Conservation (phyloP, 2,113 vertebrate species). For the Amphiprion percula region DNA sequence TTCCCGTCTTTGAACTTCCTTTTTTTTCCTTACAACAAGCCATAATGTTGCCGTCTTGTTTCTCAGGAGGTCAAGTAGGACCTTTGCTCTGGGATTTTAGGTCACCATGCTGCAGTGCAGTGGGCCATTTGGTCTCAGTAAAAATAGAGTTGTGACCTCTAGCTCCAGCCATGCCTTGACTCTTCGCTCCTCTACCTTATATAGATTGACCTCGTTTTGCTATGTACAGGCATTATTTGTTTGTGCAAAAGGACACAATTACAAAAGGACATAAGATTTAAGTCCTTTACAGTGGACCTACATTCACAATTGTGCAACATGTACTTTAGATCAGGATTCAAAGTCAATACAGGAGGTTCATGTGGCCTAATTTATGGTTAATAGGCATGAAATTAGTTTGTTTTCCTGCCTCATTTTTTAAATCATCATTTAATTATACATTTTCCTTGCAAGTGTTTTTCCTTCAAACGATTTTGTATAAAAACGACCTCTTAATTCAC, state of each 20-base stretch:
- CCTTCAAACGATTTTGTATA: not conserved
- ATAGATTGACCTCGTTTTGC: not conserved
- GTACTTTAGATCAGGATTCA: not conserved
- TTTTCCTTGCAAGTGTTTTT: too few species aligned
- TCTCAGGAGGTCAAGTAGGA: conserved; percentile 20
- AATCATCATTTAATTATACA: not conserved
- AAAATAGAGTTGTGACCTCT: conserved; percentile 20
- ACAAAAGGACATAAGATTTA: too few species aligned
- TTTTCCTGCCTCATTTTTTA: not conserved
- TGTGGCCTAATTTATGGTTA: not conserved
- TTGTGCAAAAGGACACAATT: not conserved
- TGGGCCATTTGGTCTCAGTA: not conserved
- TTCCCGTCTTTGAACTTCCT: not conserved
- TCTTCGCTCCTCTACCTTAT: not conserved
- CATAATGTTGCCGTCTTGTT: not conserved
- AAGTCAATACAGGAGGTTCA: not conserved
- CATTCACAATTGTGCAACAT: not conserved
- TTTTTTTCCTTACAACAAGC: too few species aligned
- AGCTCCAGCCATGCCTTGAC: not conserved
- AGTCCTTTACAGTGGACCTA: not conserved
- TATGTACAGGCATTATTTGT: not conserved
- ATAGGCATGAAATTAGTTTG: not conserved
- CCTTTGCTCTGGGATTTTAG: not conserved
- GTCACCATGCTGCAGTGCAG: not conserved
- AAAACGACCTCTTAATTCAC: not conserved